Percentiles rank a stretch among this genome's conserved stretches.
These are phyloP conservation scores for Bufotes viridis DNA, from an alignment of 2,797 vertebrate species.

Conservation along the genomic window DNA sequence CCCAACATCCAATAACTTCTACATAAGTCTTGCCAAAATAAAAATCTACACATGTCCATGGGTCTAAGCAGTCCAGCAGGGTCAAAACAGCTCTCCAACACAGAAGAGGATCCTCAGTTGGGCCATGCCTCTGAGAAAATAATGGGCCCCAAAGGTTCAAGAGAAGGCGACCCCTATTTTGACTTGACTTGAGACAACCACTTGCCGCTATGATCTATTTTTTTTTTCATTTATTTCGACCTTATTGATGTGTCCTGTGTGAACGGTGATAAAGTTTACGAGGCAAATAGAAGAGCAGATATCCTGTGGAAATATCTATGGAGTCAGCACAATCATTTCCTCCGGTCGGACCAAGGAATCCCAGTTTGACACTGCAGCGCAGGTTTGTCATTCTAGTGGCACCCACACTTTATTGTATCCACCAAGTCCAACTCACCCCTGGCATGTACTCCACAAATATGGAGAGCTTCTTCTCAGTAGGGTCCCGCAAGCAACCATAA, in stretches of 20 bases:
- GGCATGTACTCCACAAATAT: conserved; percentile 97
- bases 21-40: neutral
- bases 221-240: neutral
- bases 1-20: neutral
- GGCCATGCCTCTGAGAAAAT: no score
- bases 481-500: conserved; percentile 87
- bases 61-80: no score
- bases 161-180: no score
- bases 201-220: neutral
- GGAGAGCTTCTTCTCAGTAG: conserved; percentile 85
- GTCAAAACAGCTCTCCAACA: no score
- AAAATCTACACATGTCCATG: no score
- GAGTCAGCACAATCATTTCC: neutral
- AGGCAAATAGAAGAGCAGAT: neutral
- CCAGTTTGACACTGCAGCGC: neutral
- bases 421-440: conserved; percentile 77
- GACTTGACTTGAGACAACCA: neutral
- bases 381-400: neutral
- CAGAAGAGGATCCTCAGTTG: no score
- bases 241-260: neutral
- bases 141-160: no score
- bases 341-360: neutral
- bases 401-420: neutral
- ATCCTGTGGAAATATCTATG: neutral
- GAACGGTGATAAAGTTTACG: neutral